These are phyloP conservation scores for Puntigrus tetrazona DNA, from an alignment of 2,113 vertebrate genomes.

Conservation along the genomic window DNA sequence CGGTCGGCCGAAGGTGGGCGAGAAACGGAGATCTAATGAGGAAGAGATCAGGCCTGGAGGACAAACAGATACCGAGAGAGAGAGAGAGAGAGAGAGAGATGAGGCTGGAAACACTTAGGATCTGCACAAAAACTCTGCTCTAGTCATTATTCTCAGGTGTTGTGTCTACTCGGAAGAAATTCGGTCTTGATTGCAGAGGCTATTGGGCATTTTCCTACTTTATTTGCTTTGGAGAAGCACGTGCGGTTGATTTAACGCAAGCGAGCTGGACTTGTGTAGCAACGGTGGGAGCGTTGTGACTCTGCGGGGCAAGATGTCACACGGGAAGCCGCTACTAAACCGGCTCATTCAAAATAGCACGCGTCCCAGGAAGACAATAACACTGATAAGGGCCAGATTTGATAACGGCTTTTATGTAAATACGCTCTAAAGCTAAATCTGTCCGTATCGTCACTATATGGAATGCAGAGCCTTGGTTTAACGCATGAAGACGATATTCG, in stretches of 20 bases:
- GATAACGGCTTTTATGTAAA: no score
- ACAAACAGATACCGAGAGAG: slow-evolving; percentile 16
- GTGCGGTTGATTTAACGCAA: not conserved
- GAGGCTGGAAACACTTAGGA: not conserved
- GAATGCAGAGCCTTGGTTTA: no score
- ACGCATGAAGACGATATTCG: no score
- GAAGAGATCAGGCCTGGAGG: slow-evolving; percentile 37
- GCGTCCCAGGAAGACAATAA: no score
- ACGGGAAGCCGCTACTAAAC: not conserved
- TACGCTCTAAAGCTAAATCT: no score
- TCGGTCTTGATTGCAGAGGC: not conserved
- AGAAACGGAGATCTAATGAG: slow-evolving; percentile 52
- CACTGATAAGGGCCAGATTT: no score
- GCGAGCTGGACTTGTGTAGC: no score
- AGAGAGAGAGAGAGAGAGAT: slow-evolving; percentile 23
- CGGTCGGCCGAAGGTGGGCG: slow-evolving; percentile 19
- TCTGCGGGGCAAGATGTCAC: not conserved
- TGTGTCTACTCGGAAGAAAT: not conserved
- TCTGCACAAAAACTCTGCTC: not conserved
- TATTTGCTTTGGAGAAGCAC: not conserved
- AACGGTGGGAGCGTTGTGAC: not conserved
- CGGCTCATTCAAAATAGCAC: no score
- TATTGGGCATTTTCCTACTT: not conserved
- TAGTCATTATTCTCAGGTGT: not conserved
- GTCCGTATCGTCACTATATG: no score